These are phyloP conservation scores for Blastobasis adustella DNA, from an alignment of 2,888 invertebrate species.

Conservation along the genomic window DNA sequence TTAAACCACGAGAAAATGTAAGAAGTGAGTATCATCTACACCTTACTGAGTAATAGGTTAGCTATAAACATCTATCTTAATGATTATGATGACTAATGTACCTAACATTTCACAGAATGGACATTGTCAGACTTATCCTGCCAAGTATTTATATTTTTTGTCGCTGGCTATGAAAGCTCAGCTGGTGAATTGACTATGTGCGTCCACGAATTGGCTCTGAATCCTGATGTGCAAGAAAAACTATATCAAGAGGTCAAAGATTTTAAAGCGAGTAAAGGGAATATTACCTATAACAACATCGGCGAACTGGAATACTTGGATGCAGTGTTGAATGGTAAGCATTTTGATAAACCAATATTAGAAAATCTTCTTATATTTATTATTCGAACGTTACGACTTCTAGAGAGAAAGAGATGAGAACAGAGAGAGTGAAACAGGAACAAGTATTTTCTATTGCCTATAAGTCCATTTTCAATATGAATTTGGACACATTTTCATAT, in stretches of 20 bases:
- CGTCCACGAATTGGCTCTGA: constrained; percentile 53
- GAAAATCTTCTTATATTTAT: too few species aligned
- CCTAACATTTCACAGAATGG: constrained; percentile 42
- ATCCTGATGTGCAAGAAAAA: constrained; percentile 54
- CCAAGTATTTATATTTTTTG: constrained; percentile 64
- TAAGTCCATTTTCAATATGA: too few species aligned
- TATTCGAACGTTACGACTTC: too few species aligned
- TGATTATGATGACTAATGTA: too few species aligned
- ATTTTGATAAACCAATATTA: too few species aligned
- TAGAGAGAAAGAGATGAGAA: too few species aligned
- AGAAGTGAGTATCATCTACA: constrained; percentile 19
- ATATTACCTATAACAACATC: constrained; percentile 36
- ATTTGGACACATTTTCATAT: too few species aligned
- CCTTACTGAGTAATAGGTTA: too few species aligned
- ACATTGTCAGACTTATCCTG: constrained; percentile 45
- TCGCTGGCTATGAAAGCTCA: constrained; percentile 62
- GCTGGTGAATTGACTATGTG: constrained; percentile 47
- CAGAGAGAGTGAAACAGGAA: too few species aligned
- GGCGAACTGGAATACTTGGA: constrained; percentile 48
- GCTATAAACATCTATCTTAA: too few species aligned
- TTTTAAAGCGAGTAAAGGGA: constrained; percentile 28
- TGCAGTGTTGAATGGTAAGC: constrained; percentile 44
- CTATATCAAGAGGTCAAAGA: constrained; percentile 46
- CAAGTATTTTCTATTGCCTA: too few species aligned
- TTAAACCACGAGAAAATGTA: constrained; percentile 15